A percentile compares a stretch with the other conserved stretches of the same genome.
Conservation (phyloP, 2,797 vertebrate genomes). For the Sebastes aleutianus region DNA sequence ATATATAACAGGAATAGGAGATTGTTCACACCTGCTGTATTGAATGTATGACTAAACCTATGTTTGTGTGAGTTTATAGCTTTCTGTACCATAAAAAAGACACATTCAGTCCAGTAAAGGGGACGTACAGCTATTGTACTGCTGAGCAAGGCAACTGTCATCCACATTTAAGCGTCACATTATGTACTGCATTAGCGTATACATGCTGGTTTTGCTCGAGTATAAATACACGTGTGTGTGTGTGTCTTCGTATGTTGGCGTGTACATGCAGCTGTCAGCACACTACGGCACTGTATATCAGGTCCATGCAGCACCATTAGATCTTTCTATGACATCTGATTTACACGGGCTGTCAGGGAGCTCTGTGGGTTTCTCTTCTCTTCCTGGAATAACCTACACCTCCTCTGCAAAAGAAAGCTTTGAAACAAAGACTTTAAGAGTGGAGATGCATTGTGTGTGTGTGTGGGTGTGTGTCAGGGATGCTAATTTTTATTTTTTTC, state of each 20-base stretch:
- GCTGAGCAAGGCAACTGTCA: constrained; percentile 60
- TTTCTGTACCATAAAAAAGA: constrained; percentile 7
- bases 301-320: constrained; percentile 70
- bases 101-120: constrained; percentile 9
- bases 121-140: constrained; percentile 22
- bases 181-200: constrained; percentile 39
- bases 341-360: constrained; percentile 73
- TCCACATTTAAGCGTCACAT: constrained; percentile 24
- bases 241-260: constrained; percentile 2
- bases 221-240: constrained; percentile 13
- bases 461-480: not conserved
- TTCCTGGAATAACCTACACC: constrained; percentile 73
- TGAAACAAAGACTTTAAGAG: constrained; percentile 57
- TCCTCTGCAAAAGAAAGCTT: constrained; percentile 41
- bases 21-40: not conserved
- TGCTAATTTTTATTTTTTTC: too few relatives aligned
- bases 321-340: constrained; percentile 76
- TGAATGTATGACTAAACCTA: not conserved
- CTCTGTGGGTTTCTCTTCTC: constrained; percentile 59
- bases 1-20: not conserved
- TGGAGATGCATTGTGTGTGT: constrained; percentile 17
- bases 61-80: constrained; percentile 1
- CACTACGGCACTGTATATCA: constrained; percentile 57
- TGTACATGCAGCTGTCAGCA: constrained; percentile 64
- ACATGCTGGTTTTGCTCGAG: constrained; percentile 21